These are phyloP conservation scores for Chaenogobius annularis DNA, from an alignment of 2,113 vertebrate genomes.

Conservation along the genomic window DNA sequence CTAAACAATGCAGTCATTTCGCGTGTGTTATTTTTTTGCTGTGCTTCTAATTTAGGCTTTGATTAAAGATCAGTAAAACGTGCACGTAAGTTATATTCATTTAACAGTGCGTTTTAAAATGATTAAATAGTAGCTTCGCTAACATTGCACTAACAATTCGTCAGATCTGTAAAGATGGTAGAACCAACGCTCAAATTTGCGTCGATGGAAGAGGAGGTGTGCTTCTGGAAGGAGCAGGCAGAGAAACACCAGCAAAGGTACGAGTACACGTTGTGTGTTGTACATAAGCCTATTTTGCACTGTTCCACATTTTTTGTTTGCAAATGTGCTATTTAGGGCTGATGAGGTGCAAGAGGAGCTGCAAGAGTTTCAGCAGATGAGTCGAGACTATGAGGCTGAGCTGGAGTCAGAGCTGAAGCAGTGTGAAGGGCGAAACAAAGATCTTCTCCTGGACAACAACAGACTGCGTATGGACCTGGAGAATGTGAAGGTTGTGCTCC, in stretches of 20 bases:
- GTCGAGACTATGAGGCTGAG: slow-evolving; percentile 94
- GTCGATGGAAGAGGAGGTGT: slow-evolving; percentile 85
- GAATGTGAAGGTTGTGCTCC: slow-evolving; percentile 80
- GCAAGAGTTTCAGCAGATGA: slow-evolving; percentile 96
- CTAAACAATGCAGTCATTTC: background rate
- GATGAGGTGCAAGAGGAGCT: slow-evolving; percentile 87
- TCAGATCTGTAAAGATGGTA: slow-evolving; percentile 75
- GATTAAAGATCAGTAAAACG: background rate
- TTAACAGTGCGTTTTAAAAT: background rate
- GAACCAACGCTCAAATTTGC: slow-evolving; percentile 77
- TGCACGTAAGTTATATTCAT: background rate
- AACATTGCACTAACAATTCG: background rate
- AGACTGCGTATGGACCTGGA: slow-evolving; percentile 88
- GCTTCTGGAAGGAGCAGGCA: slow-evolving; percentile 90
- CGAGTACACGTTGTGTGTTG: background rate
- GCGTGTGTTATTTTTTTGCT: background rate
- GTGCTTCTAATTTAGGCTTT: background rate
- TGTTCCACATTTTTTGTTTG: background rate
- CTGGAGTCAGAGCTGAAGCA: slow-evolving; percentile 92
- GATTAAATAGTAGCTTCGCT: background rate
- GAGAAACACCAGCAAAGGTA: slow-evolving; percentile 87
- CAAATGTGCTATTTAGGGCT: slow-evolving; percentile 72
- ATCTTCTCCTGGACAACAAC: slow-evolving; percentile 86
- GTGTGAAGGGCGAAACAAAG: slow-evolving; percentile 88
- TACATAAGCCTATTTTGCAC: background rate